Conservation (phyloP, 2,888 invertebrate species). For the Aporophyla nigra region DNA sequence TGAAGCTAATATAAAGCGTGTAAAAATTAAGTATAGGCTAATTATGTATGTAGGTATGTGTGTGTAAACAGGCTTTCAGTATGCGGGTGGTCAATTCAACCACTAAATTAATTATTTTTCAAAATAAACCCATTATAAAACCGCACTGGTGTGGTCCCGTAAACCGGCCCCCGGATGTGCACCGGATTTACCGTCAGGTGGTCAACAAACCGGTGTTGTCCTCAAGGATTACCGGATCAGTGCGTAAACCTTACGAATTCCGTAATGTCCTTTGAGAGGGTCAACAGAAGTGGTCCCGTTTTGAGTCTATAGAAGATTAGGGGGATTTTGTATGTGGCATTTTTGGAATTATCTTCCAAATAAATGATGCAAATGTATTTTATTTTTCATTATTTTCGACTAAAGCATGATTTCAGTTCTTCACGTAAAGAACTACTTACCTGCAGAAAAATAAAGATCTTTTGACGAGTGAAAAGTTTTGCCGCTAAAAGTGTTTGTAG, state of each 20-base stretch:
- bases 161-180: conserved; percentile 52
- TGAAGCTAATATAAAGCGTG: no score
- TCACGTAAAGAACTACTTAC: no score
- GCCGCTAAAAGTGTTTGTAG: background rate
- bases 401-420: background rate
- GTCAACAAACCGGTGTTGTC: conserved; percentile 61
- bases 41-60: no score
- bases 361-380: background rate
- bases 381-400: background rate
- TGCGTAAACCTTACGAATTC: conserved; percentile 23
- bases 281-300: conserved; percentile 30
- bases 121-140: conserved; percentile 15
- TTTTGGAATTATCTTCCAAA: background rate
- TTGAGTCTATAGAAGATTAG: conserved; percentile 13
- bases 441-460: background rate
- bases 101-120: background rate
- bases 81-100: background rate
- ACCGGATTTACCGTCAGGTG: conserved; percentile 64
- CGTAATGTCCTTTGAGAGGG: conserved; percentile 34
- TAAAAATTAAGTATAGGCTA: no score
- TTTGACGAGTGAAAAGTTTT: background rate
- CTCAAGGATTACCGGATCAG: conserved; percentile 54
- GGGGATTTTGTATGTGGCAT: background rate
- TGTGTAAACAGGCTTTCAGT: no score
- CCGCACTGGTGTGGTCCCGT: conserved; percentile 36